Evolutionary conservation across 2,113 vertebrate genomes (phyloP).

Genomic region (Zosterops pallidus): DNA sequence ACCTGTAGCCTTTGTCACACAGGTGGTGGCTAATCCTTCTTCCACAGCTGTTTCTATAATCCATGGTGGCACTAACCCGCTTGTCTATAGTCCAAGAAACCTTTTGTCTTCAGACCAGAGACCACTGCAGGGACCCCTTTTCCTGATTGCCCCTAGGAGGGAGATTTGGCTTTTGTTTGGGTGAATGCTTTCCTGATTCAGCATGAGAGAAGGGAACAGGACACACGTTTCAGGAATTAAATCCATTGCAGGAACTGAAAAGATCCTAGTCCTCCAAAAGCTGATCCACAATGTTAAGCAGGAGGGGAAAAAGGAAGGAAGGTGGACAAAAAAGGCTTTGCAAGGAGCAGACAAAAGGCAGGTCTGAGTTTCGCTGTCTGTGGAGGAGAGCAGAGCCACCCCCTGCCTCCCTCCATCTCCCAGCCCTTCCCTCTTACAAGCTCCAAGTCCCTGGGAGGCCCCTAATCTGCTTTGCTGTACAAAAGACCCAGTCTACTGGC

Average conservation of each 20-base stretch:
- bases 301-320: neutral
- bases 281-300: neutral
- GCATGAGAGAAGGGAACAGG: neutral
- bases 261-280: neutral
- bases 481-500: conserved; percentile 41
- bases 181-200: conserved; percentile 20
- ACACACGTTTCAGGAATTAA: neutral
- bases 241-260: neutral
- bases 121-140: neutral
- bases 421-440: neutral
- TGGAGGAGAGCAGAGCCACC: neutral
- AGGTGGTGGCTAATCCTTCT: conserved; percentile 26
- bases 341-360: neutral
- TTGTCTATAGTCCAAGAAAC: conserved; percentile 3
- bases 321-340: neutral
- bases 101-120: conserved; percentile 28
- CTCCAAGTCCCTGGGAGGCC: conserved; percentile 37
- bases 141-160: neutral
- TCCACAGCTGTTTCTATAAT: conserved; percentile 1
- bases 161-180: conserved; percentile 50
- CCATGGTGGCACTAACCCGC: neutral
- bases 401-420: neutral
- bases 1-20: neutral
- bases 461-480: conserved; percentile 56
- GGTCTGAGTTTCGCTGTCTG: neutral